Evolutionary conservation across 2,113 vertebrate species (phyloP), one percentile per base, ranked within the genome.

Genomic region (Zootoca vivipara): DNA sequence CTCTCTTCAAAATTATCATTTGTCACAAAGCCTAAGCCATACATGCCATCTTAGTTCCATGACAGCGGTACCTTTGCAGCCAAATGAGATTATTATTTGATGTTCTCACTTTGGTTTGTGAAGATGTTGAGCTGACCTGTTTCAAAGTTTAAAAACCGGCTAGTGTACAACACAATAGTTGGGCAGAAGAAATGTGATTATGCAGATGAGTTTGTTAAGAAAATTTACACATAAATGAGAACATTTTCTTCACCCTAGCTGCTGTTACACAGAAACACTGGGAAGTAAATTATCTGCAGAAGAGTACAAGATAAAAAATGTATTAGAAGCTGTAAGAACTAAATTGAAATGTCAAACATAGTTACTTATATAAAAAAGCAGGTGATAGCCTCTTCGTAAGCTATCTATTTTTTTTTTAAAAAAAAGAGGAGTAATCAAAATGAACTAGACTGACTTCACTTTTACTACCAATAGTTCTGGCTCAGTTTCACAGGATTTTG

Each of bases 191-290:
- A 95, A 95, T 92, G 88, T 82, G 91, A 95, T 95, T 96, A 96
- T 96, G 96, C 85, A 96, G 92, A 96, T 94, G 83, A 90, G 52
- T 94, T 92, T 92, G 93, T 96, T 96, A 96, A 96, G 92, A 94
- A 93, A 97, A 97, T 97, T 96, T 97, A 95, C 96, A 97, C 96
- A 96, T 95, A 97, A 96, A 97, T 96, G 95, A 96, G 93, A 95
- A 96, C 93, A 86, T 91, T 96, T 94, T 95, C 95, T 94, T 94
- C 92, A 95, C 94, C 91, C 90, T n/a, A 0, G 88, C 93, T 96
- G 90, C 93, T 96, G 95, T 96, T 96, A 95, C 93, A 95, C 93
- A 91, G 91, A 96, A 96, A 96, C 93, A 94, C 89, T 92, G 87
- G 85, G 89, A 96, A 95, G 94, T 96, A 96, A 96, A 96, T 96